phyloP scores from a whole-genome alignment of 2,113 vertebrate genomes.

The Melozone crissalis region DNA sequence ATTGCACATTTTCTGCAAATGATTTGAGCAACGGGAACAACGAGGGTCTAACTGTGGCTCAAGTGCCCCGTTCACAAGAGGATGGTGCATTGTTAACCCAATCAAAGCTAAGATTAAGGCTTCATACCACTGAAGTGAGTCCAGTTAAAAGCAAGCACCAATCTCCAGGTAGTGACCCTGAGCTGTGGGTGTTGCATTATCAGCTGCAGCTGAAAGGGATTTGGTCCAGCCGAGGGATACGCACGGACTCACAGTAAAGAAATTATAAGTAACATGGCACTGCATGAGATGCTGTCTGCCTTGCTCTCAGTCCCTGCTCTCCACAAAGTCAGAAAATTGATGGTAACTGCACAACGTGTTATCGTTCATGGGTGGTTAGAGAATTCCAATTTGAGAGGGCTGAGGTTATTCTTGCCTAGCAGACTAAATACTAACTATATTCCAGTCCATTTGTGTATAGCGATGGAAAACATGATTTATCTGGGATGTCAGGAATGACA shows the following conservation, averaged over 20 bases:
- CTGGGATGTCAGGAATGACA: background rate
- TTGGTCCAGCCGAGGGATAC: conserved; percentile 15
- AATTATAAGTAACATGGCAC: conserved; percentile 39
- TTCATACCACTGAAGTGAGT: background rate
- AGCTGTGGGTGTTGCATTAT: background rate
- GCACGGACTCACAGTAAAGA: background rate
- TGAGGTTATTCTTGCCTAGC: conserved; percentile 6
- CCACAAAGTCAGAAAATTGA: conserved; percentile 65
- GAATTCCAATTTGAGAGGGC: conserved; percentile 56
- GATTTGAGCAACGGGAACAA: background rate
- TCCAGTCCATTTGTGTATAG: conserved; percentile 1
- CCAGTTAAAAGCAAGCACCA: background rate
- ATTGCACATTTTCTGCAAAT: background rate
- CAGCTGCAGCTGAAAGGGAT: background rate
- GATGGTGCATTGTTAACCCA: background rate
- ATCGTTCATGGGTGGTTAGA: conserved; percentile 41
- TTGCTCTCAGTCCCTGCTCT: conserved; percentile 21
- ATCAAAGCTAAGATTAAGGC: background rate
- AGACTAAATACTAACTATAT: conserved; percentile 1
- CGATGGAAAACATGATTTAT: conserved; percentile 35
- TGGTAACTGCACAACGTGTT: conserved; percentile 20
- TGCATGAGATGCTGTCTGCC: background rate
- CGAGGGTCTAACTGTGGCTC: background rate
- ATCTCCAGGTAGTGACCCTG: background rate
- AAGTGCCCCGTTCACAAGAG: background rate